Evolutionary conservation across 2,888 invertebrate species (phyloP), one percentile per base, ranked within the genome.

Genomic region (Drosophila longiperda): DNA sequence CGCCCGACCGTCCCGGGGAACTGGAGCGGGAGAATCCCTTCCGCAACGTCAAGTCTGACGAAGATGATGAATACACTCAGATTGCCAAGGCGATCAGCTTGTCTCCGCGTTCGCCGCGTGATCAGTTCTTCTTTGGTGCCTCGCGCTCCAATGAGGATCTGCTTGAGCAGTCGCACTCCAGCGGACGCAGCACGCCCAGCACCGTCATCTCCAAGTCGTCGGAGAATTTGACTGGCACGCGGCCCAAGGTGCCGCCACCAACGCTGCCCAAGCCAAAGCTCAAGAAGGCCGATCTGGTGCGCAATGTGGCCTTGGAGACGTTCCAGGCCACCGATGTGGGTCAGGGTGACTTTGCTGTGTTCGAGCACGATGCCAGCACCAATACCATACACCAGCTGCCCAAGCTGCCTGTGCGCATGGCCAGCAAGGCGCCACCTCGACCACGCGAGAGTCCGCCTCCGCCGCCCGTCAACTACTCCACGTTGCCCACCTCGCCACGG

Each of bases 1-100:
- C 80, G 1, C 80, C 89, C 1, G 78, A 86, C 0, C 69, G 61
- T 1, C 75, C 85, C 1, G 81, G 78, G 0, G 93, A 93, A 85
- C 91, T 93, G 63, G 93, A 93, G 65, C 90, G 91, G 2, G 93
- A 93, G 50, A 93, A 93, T 87, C 93, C 93, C 32, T 93, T 93
- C 79, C 91, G 93, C 0, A 89, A 72, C 12, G 52, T 53, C 6
- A 40, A 64, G 1, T 9, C 70, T 32, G 64, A 73, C 1, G 52
- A 49, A 11, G 84, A 75, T 8, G 92, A 93, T 64, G 90, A 91
- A 54, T 93, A 93, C 62, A 93, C 93, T 11, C 86, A 91, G 68
- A 82, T 93, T 60, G 92, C 92, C 23, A 92, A 89, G 69, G 83
- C 91, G 1, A 90, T 92, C 38, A 91, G 86, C 9, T 87, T 85